Evolutionary conservation across 2,797 vertebrate genomes (phyloP).

Genomic region (Allobates femoralis): DNA sequence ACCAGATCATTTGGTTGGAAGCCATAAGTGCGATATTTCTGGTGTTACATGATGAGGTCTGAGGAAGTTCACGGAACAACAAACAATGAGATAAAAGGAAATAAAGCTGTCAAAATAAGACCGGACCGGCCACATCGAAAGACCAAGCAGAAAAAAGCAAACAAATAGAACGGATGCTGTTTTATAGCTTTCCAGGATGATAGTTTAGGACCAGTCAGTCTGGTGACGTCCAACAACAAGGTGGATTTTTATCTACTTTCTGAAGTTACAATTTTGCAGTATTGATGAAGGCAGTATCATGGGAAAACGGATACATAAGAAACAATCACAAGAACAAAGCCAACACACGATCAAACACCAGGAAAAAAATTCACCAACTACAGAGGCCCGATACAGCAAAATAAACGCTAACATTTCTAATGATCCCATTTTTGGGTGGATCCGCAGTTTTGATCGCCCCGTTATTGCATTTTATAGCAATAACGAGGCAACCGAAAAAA

Average conservation of each 20-base stretch:
- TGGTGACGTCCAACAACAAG: neutral
- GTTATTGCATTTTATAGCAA: no score
- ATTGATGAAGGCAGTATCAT: no score
- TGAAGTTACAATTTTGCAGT: neutral
- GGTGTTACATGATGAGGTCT: neutral
- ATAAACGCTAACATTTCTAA: no score
- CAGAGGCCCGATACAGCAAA: no score
- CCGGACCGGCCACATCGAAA: neutral
- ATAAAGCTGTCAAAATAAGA: conserved; percentile 25
- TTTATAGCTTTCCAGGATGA: neutral
- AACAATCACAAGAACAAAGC: no score
- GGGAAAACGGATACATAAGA: no score
- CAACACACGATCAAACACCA: no score
- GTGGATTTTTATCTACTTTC: neutral
- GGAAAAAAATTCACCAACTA: no score
- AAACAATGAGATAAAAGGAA: neutral
- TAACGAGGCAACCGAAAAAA: no score
- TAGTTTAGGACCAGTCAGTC: neutral
- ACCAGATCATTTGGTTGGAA: neutral
- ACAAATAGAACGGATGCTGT: neutral
- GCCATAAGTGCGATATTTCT: neutral
- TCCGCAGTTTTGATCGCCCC: no score
- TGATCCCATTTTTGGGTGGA: no score
- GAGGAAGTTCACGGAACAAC: neutral
- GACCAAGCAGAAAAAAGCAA: neutral